A percentile compares a stretch with the other conserved stretches of the same genome.
phyloP scores from a whole-genome alignment of 2,113 vertebrate species.

The Pygoscelis adeliae region DNA sequence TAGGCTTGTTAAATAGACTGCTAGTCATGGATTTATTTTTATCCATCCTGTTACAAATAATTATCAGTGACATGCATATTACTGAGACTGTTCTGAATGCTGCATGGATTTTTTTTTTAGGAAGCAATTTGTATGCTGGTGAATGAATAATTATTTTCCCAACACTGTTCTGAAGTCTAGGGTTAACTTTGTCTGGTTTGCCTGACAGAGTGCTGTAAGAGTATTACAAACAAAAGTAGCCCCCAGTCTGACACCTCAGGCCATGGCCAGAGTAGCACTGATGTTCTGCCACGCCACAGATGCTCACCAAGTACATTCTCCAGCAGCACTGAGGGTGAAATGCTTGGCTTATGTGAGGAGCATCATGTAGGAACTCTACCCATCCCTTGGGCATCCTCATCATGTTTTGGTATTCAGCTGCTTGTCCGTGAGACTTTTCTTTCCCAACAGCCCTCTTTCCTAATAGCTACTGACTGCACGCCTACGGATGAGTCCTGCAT shows the following conservation, averaged over 20 bases:
- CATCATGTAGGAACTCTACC: background rate
- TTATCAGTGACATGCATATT: background rate
- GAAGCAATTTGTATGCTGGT: background rate
- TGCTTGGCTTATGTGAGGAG: rapidly evolving
- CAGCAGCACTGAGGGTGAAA: background rate
- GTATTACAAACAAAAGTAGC: background rate
- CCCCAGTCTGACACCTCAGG: background rate
- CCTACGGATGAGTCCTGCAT: background rate
- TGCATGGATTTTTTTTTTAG: background rate
- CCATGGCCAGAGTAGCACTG: background rate
- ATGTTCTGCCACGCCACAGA: background rate
- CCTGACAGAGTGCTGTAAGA: background rate
- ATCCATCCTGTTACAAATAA: background rate
- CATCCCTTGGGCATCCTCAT: background rate
- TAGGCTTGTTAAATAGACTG: background rate
- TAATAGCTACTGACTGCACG: background rate
- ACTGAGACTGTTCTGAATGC: background rate
- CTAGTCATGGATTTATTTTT: background rate
- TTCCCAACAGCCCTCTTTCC: background rate
- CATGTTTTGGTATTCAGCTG: background rate
- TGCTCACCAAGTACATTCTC: background rate
- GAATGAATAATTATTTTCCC: background rate
- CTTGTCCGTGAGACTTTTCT: background rate
- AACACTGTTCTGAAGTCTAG: background rate
- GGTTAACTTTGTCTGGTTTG: background rate